phyloP scores from a whole-genome alignment of 1,140 invertebrate genomes.

The Drosophila ambigua region DNA sequence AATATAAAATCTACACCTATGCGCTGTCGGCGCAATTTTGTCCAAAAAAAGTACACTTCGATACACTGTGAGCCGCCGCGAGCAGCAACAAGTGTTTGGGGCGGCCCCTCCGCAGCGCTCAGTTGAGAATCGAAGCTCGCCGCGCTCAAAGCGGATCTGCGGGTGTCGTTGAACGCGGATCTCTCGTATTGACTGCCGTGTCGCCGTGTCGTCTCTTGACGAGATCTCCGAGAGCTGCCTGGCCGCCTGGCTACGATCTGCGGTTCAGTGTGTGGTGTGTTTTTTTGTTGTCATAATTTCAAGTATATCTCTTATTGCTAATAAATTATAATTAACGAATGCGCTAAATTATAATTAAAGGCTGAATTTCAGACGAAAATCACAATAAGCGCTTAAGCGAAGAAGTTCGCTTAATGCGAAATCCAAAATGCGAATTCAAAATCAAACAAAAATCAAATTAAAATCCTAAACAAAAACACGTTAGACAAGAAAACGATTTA shows the following conservation, averaged over 20 bases:
- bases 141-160: constrained; percentile 23
- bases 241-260: neutral
- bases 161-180: constrained; percentile 24
- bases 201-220: constrained; percentile 46
- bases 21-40: too few species aligned
- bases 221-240: constrained; percentile 33
- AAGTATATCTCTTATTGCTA: constrained; percentile 44
- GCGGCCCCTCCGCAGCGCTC: constrained; percentile 14
- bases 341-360: constrained; percentile 42
- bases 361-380: constrained; percentile 19
- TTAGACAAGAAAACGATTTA: constrained; percentile 54
- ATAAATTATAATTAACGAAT: constrained; percentile 66
- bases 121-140: constrained; percentile 50
- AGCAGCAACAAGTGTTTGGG: constrained; percentile 32
- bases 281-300: constrained; percentile 39
- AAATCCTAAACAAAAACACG: constrained; percentile 51
- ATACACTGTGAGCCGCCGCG: too few species aligned
- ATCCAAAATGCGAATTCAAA: neutral
- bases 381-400: constrained; percentile 21
- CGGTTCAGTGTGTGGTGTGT: constrained; percentile 12
- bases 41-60: too few species aligned
- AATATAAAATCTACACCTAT: too few species aligned
- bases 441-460: constrained; percentile 2
- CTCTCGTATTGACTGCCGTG: constrained; percentile 8
- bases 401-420: constrained; percentile 8